Evolutionary conservation across 2,888 invertebrate genomes (phyloP).

Genomic region (Smittia sp.): DNA sequence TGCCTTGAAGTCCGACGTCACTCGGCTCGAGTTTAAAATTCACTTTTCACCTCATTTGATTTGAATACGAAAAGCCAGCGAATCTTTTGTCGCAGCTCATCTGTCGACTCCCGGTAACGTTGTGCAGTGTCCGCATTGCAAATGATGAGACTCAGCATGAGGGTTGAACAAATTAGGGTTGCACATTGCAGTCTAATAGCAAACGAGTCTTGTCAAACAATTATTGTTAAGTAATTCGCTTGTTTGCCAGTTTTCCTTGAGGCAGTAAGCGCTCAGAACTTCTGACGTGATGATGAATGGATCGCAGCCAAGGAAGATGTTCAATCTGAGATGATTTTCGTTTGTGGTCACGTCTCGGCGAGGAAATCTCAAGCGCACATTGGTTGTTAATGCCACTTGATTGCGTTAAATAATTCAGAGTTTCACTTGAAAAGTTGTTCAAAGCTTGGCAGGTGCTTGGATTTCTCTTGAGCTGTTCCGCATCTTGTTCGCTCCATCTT

Average conservation of each 20-base stretch:
- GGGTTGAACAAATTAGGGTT: neutral
- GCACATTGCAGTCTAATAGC: slow-evolving; percentile 15
- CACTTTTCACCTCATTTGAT: slow-evolving; percentile 42
- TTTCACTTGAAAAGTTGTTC: slow-evolving; percentile 28
- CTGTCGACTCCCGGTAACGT: slow-evolving; percentile 10
- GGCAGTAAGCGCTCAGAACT: neutral
- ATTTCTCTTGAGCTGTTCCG: neutral
- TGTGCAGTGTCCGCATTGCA: neutral
- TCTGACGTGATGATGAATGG: slow-evolving; percentile 21
- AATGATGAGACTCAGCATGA: slow-evolving; percentile 12
- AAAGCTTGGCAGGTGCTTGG: slow-evolving; percentile 34
- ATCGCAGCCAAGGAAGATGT: slow-evolving; percentile 22
- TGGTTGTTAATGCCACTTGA: slow-evolving; percentile 33
- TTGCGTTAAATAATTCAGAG: slow-evolving; percentile 38
- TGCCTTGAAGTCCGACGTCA: neutral
- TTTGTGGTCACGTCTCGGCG: slow-evolving; percentile 19
- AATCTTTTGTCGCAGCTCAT: neutral
- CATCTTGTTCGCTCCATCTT: slow-evolving; percentile 6
- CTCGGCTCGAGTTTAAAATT: slow-evolving; percentile 13
- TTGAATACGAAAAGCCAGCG: slow-evolving; percentile 30
- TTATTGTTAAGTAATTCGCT: slow-evolving; percentile 39
- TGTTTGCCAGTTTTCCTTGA: slow-evolving; percentile 9
- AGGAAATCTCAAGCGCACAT: slow-evolving; percentile 2
- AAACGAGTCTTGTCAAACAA: slow-evolving; percentile 31
- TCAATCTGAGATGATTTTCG: slow-evolving; percentile 30